Evolutionary conservation across 2,113 vertebrate genomes (phyloP).

Genomic region (Chamaea fasciata): DNA sequence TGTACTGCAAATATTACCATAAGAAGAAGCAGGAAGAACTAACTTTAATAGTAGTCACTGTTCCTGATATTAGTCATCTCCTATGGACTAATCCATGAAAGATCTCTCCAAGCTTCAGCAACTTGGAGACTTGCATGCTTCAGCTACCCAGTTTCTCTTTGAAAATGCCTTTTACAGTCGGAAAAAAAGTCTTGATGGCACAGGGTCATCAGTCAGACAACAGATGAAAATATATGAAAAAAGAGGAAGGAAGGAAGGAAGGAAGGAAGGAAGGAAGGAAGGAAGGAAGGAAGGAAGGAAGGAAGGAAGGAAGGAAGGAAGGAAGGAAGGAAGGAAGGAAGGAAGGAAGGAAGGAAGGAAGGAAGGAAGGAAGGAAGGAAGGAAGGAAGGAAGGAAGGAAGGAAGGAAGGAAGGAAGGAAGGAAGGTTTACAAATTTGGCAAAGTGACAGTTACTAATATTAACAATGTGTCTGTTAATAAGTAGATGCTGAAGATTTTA

Average conservation of each 20-base stretch:
- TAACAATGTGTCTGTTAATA: neutral
- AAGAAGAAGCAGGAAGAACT: neutral
- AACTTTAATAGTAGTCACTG: neutral
- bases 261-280: too few relatives aligned
- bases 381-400: too few relatives aligned
- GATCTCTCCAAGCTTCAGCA: neutral
- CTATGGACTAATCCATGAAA: neutral
- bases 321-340: too few relatives aligned
- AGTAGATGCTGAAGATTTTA: neutral
- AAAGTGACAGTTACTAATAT: neutral
- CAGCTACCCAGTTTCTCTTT: neutral
- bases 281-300: too few relatives aligned
- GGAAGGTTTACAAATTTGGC: neutral
- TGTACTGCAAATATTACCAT: constrained; percentile 23
- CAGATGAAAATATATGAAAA: neutral
- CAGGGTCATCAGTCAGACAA: neutral
- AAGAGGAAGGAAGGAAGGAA: neutral
- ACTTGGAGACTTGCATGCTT: neutral
- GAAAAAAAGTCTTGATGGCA: neutral
- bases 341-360: too few relatives aligned
- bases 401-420: too few relatives aligned
- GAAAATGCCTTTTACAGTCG: neutral
- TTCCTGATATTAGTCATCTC: neutral
- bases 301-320: too few relatives aligned
- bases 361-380: too few relatives aligned